Conservation (phyloP, 2,888 invertebrate species). For the Dichetophora obliterata region DNA sequence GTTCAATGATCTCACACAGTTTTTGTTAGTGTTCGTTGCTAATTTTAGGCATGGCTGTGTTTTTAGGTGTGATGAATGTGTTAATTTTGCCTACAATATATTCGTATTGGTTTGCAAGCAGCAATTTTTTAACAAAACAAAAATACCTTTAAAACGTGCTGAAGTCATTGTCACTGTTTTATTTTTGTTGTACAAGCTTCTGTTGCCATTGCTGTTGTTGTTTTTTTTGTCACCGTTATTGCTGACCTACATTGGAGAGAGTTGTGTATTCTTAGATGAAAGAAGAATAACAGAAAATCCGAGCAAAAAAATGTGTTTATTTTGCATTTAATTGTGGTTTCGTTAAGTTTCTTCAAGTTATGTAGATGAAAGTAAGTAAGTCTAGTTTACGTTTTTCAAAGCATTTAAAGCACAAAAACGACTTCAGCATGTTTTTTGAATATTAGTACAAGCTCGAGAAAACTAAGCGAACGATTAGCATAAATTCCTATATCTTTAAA, state of each 20-base stretch:
- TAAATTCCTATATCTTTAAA: no score
- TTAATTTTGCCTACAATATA: not conserved
- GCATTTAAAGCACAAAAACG: no score
- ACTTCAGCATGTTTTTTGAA: no score
- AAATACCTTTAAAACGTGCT: not conserved
- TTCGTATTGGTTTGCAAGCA: not conserved
- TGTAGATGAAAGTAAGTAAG: no score
- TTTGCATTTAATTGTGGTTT: no score
- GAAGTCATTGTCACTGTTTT: constrained; percentile 18
- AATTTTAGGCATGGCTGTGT: not conserved
- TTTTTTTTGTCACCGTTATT: not conserved
- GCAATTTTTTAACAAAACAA: not conserved
- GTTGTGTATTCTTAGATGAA: constrained; percentile 8
- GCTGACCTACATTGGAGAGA: constrained; percentile 19
- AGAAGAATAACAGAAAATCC: not conserved
- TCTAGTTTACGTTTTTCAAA: no score
- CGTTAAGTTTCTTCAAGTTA: no score
- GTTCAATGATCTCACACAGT: not conserved
- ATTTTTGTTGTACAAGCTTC: not conserved
- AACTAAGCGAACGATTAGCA: no score
- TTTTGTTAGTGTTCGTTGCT: no score
- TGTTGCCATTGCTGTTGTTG: not conserved
- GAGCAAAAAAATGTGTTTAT: not conserved
- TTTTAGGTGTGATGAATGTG: not conserved
- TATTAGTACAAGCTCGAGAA: no score